phyloP scores from a whole-genome alignment of 1,140 invertebrate genomes.

The Gyrodactylus salaris region DNA sequence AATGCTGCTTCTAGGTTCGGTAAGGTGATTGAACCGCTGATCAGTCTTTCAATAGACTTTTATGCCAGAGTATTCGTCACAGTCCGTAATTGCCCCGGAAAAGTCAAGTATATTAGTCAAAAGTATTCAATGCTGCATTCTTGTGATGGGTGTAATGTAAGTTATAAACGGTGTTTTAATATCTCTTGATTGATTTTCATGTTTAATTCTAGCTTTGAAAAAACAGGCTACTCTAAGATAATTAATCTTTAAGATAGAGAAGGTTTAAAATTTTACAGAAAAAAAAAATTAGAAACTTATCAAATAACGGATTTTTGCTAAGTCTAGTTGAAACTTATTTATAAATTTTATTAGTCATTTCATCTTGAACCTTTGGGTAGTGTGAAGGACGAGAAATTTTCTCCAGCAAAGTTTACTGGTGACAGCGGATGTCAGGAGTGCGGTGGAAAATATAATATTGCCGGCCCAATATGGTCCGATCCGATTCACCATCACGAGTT shows the following conservation, averaged over 20 bases:
- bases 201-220: neutral
- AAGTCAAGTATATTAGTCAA: conserved; percentile 38
- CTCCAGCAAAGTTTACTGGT: neutral
- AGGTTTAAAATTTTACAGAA: too few species aligned
- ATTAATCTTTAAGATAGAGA: neutral
- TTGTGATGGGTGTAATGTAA: conserved; percentile 37
- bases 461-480: conserved; percentile 66
- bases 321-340: too few species aligned
- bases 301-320: too few species aligned
- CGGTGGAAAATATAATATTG: conserved; percentile 36
- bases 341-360: too few species aligned
- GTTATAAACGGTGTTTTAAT: too few species aligned
- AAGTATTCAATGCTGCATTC: conserved; percentile 33
- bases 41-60: conserved; percentile 76
- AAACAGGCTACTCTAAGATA: neutral
- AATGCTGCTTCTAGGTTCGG: conserved; percentile 60
- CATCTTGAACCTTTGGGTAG: neutral
- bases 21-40: conserved; percentile 52
- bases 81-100: conserved; percentile 36
- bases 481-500: conserved; percentile 45
- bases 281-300: too few species aligned
- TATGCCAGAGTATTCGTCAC: conserved; percentile 74
- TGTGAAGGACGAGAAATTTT: neutral
- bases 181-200: conserved; percentile 30
- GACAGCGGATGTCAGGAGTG: conserved; percentile 34